Conservation (phyloP, 2,113 vertebrate species). For the Sitta europaea region DNA sequence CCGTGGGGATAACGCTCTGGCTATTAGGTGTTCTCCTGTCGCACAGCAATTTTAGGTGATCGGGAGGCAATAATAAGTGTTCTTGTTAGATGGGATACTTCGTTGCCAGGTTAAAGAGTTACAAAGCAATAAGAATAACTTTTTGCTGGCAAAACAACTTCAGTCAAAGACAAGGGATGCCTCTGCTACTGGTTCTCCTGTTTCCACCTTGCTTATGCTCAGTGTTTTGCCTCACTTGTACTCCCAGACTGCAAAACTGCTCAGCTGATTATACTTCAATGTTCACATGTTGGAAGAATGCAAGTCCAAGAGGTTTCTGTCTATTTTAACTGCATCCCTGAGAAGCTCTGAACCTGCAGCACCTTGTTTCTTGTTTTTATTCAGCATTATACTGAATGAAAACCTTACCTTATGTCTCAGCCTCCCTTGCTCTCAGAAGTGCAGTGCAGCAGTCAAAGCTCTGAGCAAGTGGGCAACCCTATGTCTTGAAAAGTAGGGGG, state of each 20-base stretch:
- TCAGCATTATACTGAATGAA: not conserved
- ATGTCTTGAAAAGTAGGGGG: not conserved
- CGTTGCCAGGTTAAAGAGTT: constrained; percentile 11
- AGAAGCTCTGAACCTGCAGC: not conserved
- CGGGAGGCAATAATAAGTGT: not conserved
- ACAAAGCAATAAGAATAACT: not conserved
- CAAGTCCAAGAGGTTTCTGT: not conserved
- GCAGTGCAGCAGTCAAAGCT: not conserved
- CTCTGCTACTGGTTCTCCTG: not conserved
- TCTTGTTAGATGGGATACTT: not conserved
- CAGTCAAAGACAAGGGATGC: not conserved
- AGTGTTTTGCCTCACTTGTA: not conserved
- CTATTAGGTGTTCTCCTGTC: constrained; percentile 36
- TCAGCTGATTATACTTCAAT: not conserved
- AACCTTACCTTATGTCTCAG: not conserved
- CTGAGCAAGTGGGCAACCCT: not conserved
- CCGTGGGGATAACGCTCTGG: not conserved
- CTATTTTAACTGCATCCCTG: not conserved
- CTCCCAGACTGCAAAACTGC: not conserved
- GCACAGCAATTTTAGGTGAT: constrained; percentile 24
- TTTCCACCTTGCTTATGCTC: not conserved
- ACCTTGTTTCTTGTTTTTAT: not conserved
- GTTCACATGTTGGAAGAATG: not conserved
- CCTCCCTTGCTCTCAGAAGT: not conserved
- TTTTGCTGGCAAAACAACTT: not conserved